Conservation (phyloP, 2,797 vertebrate species). For the Fistularia tabacaria region DNA sequence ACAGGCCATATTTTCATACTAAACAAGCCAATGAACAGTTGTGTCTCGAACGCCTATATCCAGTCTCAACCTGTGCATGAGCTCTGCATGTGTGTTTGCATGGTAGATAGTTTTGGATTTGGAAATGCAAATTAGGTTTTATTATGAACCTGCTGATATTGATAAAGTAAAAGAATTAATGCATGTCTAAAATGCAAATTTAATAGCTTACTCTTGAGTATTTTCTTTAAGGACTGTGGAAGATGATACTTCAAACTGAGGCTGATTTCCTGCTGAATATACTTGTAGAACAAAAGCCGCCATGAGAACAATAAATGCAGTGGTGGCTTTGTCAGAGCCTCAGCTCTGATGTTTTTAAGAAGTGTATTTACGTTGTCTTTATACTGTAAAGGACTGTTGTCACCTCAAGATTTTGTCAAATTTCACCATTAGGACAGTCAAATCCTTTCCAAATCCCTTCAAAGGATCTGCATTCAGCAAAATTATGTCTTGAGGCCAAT, state of each 20-base stretch:
- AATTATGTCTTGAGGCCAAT: conserved; percentile 1
- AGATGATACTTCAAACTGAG: conserved; percentile 13
- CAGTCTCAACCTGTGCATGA: conserved; percentile 40
- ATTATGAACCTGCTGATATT: too few relatives aligned
- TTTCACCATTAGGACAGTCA: neutral
- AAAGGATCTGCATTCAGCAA: neutral
- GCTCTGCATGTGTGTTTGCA: conserved; percentile 56
- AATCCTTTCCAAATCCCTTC: conserved; percentile 2
- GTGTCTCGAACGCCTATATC: conserved; percentile 27
- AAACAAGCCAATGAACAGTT: conserved; percentile 23
- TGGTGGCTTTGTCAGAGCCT: conserved; percentile 22
- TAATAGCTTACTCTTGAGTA: conserved; percentile 8
- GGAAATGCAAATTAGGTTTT: too few relatives aligned
- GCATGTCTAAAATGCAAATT: conserved; percentile 13
- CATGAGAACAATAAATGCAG: conserved; percentile 27
- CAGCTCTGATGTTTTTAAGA: conserved; percentile 14
- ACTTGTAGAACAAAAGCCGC: conserved; percentile 37
- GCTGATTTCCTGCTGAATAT: conserved; percentile 2
- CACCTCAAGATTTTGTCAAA: conserved; percentile 3
- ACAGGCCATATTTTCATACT: conserved; percentile 18
- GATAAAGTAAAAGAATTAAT: neutral
- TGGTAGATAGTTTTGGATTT: conserved; percentile 24
- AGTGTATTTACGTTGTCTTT: conserved; percentile 13
- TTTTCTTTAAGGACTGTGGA: conserved; percentile 19
- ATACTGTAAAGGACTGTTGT: conserved; percentile 1